A percentile compares a stretch with the other conserved stretches of the same genome.
Conservation (phyloP, 2,888 invertebrate species). For the Pandemis cinnamomeana region DNA sequence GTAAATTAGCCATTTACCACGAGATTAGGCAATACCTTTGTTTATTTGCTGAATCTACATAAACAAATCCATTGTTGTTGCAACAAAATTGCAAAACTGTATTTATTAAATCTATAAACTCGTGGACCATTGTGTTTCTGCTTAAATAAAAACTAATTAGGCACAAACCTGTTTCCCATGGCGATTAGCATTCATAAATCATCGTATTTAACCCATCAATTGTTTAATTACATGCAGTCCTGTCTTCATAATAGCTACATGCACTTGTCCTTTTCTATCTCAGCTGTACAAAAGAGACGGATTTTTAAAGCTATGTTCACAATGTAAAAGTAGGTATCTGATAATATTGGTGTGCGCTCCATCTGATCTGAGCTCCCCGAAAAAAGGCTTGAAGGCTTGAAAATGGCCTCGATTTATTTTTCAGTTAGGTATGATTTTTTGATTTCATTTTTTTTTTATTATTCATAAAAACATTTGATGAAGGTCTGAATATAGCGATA, state of each 20-base stretch:
- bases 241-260: background rate
- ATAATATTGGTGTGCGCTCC: too few relatives aligned
- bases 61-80: background rate
- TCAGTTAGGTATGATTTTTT: too few relatives aligned
- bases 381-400: too few relatives aligned
- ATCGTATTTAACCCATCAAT: background rate
- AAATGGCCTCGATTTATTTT: too few relatives aligned
- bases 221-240: background rate
- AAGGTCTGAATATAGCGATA: too few relatives aligned
- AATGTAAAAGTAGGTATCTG: background rate
- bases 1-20: background rate
- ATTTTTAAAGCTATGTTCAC: background rate
- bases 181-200: background rate
- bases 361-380: too few relatives aligned
- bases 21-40: background rate
- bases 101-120: background rate
- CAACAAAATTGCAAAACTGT: background rate
- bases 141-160: background rate
- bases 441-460: too few relatives aligned
- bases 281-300: background rate
- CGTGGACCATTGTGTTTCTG: background rate
- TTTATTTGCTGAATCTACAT: background rate
- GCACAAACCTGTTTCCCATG: constrained; percentile 3
- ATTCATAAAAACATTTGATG: too few relatives aligned
- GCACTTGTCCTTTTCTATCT: background rate